Percentiles rank a stretch among this genome's conserved stretches.
Conservation (phyloP, 2,888 invertebrate species). For the Xanthostigma xanthostigma region DNA sequence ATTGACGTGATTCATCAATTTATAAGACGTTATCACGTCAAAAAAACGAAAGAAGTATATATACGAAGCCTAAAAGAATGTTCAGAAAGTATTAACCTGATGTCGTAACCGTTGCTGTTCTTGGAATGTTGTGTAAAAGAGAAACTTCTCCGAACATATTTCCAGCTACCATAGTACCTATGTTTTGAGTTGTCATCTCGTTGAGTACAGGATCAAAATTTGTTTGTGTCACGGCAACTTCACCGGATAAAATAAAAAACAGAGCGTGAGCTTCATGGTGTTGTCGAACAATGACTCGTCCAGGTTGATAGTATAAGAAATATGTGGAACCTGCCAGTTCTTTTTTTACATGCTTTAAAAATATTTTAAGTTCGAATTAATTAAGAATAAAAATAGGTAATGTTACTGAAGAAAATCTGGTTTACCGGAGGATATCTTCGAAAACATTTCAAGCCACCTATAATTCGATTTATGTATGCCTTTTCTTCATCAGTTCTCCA, state of each 20-base stretch:
- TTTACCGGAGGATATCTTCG: constrained; percentile 40
- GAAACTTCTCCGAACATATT: constrained; percentile 54
- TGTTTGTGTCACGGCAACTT: constrained; percentile 34
- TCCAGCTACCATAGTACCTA: constrained; percentile 37
- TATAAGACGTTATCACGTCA: too few relatives aligned
- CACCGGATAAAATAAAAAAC: constrained; percentile 50
- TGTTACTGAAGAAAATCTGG: neutral
- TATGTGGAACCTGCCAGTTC: constrained; percentile 43
- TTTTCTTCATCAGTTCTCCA: constrained; percentile 44
- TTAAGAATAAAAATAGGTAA: neutral
- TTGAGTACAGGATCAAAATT: constrained; percentile 35
- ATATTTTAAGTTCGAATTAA: constrained; percentile 13
- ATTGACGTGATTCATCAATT: too few relatives aligned
- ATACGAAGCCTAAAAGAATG: too few relatives aligned
- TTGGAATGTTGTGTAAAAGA: constrained; percentile 40
- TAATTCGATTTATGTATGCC: constrained; percentile 37
- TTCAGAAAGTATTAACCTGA: constrained; percentile 25
- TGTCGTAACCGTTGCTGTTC: constrained; percentile 44
- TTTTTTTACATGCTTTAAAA: constrained; percentile 38
- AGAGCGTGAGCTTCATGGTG: constrained; percentile 41
- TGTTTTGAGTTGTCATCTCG: constrained; percentile 29
- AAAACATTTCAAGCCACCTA: constrained; percentile 47
- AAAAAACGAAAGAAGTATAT: too few relatives aligned
- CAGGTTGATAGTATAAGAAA: constrained; percentile 43
- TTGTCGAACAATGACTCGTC: constrained; percentile 44